These are phyloP conservation scores for Erpetoichthys calabaricus DNA, from an alignment of 2,797 vertebrate species.

Conservation along the genomic window DNA sequence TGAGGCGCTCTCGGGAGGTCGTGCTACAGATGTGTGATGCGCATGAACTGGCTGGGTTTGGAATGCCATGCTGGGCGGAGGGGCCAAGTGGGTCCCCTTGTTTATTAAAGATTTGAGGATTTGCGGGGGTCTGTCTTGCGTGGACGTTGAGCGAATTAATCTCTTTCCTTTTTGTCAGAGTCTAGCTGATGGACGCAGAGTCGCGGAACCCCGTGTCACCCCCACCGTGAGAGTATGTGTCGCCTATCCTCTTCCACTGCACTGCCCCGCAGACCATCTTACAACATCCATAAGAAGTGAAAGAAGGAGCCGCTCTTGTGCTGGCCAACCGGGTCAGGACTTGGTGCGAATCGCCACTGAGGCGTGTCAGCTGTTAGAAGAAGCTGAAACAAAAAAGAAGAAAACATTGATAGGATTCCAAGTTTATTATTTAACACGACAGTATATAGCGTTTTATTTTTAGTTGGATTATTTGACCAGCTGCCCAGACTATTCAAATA, in stretches of 20 bases:
- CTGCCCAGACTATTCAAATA: not conserved
- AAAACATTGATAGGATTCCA: too few species aligned
- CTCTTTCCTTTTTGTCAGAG: constrained; percentile 22
- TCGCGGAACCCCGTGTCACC: constrained; percentile 72
- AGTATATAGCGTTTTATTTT: too few species aligned
- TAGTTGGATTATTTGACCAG: too few species aligned
- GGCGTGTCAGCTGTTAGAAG: not conserved
- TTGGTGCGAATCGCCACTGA: not conserved
- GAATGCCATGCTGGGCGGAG: not conserved
- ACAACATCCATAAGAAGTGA: constrained; percentile 29
- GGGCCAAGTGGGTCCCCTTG: not conserved
- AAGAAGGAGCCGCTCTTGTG: constrained; percentile 35
- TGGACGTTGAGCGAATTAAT: constrained; percentile 24
- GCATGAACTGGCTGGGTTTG: not conserved
- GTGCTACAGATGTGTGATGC: not conserved
- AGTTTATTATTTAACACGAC: too few species aligned
- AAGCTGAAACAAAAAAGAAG: not conserved
- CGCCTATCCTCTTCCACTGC: constrained; percentile 68
- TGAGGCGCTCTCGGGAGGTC: too few species aligned
- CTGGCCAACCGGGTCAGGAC: not conserved
- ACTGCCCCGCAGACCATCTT: constrained; percentile 44
- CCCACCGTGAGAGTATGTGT: constrained; percentile 78
- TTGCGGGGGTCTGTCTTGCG: constrained; percentile 18
- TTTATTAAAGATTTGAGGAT: constrained; percentile 17
- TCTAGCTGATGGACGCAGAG: constrained; percentile 66